Evolutionary conservation across 2,797 vertebrate genomes (phyloP), one percentile per base, ranked within the genome.

Genomic region (Malurus leucopterus): DNA sequence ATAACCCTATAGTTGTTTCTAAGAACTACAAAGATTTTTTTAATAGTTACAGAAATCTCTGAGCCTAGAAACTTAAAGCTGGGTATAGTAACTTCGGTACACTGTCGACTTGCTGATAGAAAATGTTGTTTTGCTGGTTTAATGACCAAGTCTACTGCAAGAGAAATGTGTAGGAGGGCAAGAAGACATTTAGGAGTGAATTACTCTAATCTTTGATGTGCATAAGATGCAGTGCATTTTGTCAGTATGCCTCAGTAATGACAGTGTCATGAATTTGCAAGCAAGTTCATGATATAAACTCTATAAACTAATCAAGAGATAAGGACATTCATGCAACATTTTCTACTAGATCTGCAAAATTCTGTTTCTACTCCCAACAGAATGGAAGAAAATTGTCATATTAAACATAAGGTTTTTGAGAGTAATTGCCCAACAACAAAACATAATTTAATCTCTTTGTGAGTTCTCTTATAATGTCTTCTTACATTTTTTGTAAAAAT

Each of bases 341-440:
- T 94, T 77, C n/a, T 61, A 93, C 40, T 75, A 65, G 54, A 84
- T 92, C 62, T 65, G 43, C 41, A 95, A 47, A 90, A 93, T 87
- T 91, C 43, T 88, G 26, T 88, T 90, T 76, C 63, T 84, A 24
- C 49, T 71, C 91, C 62, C 44, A 90, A 80, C 15, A 43, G 49
- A 90, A 43, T 77, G 43, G 53, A 77, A 87, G n/a, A 49, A 49
- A 82, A 38, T 7, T 34, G 8, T 71, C 64, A 63, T 32, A 62
- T 63, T 59, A 93, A 90, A 89, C 44, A 51, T 40, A 57, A 93
- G 17, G 5, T 72, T 80, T 65, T 6, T 73, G 40, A 29, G 26
- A 74, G 20, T 41, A 65, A 46, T 58, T 90, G 18, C 55, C 36
- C n/a, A 69, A 55, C 8, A 86, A 70, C 20, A 91, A 86, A 80